A percentile compares a stretch with the other conserved stretches of the same genome.
phyloP scores from a whole-genome alignment of 1,140 invertebrate species.

The Atta texana region DNA sequence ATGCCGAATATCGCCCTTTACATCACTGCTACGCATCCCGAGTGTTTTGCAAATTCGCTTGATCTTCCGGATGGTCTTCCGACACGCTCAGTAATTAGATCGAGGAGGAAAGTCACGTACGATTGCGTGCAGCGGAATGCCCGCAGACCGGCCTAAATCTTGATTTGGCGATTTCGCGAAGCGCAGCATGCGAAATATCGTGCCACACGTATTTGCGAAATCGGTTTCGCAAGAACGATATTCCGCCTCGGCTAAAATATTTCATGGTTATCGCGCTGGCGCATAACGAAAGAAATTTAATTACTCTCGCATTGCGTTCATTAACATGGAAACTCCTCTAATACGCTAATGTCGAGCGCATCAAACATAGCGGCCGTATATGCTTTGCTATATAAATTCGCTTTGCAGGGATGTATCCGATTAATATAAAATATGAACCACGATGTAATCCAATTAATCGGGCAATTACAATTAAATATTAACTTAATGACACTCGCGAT shows the following conservation, averaged over 20 bases:
- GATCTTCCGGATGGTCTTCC: not conserved
- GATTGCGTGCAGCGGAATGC: slow-evolving; percentile 3
- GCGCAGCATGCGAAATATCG: not conserved
- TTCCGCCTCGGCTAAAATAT: not conserved
- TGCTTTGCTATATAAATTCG: slow-evolving; percentile 1
- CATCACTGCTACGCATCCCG: not conserved
- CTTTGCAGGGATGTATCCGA: slow-evolving; percentile 19
- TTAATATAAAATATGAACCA: slow-evolving; percentile 54
- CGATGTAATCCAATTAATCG: slow-evolving; percentile 53
- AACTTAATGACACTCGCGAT: slow-evolving; percentile 44
- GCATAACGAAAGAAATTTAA: slow-evolving; percentile 64
- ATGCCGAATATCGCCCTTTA: slow-evolving; percentile 9
- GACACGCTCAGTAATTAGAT: not conserved
- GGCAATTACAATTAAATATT: slow-evolving; percentile 54
- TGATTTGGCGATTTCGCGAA: not conserved
- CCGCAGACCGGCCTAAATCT: not conserved
- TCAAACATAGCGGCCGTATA: slow-evolving; percentile 30
- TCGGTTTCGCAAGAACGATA: slow-evolving; percentile 6
- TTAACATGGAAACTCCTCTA: slow-evolving; percentile 43
- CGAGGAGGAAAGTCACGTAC: slow-evolving; percentile 22
- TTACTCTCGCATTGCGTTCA: slow-evolving; percentile 55
- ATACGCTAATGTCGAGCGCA: slow-evolving; percentile 43
- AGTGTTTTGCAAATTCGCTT: not conserved
- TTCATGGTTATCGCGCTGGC: not conserved
- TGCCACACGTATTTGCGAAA: not conserved